These are phyloP conservation scores for Urocynchramus pylzowi DNA, from an alignment of 2,113 vertebrate genomes.

Conservation along the genomic window DNA sequence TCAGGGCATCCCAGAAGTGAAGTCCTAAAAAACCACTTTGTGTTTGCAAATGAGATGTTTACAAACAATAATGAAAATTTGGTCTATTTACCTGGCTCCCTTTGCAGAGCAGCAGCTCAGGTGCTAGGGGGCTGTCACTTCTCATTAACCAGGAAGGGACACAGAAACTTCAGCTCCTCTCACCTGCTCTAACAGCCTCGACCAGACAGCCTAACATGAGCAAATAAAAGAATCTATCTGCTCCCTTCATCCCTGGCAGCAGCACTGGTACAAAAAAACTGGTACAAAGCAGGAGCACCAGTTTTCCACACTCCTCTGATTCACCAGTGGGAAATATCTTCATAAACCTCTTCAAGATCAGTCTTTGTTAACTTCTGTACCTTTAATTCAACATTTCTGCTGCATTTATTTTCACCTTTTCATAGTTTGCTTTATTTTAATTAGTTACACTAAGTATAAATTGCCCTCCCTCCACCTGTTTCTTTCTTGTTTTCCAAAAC, in stretches of 20 bases:
- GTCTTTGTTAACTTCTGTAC: neutral
- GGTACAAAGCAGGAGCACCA: neutral
- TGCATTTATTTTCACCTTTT: neutral
- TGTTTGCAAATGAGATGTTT: slow-evolving; percentile 1
- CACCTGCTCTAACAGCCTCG: neutral
- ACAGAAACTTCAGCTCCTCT: neutral
- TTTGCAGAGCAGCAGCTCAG: neutral
- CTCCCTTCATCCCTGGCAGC: neutral
- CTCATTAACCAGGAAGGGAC: neutral
- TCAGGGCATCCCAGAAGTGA: neutral
- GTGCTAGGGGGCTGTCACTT: neutral
- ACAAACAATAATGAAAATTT: neutral
- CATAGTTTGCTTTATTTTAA: neutral
- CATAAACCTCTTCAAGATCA: neutral
- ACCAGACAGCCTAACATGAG: neutral
- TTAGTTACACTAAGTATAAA: neutral
- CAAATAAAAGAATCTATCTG: neutral
- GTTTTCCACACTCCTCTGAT: neutral
- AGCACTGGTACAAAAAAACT: neutral
- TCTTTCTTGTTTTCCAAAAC: neutral
- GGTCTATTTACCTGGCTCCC: neutral
- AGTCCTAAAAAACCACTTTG: neutral
- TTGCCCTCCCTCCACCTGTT: neutral
- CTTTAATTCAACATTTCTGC: neutral
- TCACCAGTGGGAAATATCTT: neutral